Conservation (phyloP, 2,888 invertebrate species). For the Fabriciana adippe region DNA sequence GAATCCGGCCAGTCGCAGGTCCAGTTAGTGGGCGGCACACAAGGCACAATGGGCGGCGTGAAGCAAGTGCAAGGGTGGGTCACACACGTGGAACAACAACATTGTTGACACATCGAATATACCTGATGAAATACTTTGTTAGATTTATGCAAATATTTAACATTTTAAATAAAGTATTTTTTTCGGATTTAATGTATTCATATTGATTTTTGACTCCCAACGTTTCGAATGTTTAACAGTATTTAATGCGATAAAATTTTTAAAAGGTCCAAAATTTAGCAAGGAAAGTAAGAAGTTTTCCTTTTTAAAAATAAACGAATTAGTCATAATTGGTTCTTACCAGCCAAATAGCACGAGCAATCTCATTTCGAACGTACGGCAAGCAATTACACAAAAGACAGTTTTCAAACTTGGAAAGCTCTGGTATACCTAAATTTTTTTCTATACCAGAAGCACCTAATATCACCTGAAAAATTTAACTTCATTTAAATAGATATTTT, state of each 20-base stretch:
- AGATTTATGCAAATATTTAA: no score
- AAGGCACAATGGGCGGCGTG: slow-evolving; percentile 56
- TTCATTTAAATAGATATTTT: background rate
- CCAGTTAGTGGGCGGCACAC: slow-evolving; percentile 68
- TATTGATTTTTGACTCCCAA: no score
- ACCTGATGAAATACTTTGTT: slow-evolving; percentile 50
- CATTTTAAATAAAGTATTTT: no score
- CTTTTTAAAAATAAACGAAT: no score
- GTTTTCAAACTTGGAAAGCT: slow-evolving; percentile 70
- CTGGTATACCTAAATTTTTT: slow-evolving; percentile 67
- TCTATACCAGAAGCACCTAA: slow-evolving; percentile 71
- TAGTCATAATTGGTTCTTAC: slow-evolving; percentile 47
- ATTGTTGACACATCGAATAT: slow-evolving; percentile 70
- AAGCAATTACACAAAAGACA: slow-evolving; percentile 66
- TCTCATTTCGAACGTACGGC: slow-evolving; percentile 67
- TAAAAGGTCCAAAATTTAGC: no score
- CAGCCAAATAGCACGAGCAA: slow-evolving; percentile 69
- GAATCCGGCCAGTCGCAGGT: slow-evolving; percentile 63
- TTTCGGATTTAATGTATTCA: no score
- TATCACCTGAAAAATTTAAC: slow-evolving; percentile 52
- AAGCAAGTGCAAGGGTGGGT: slow-evolving; percentile 59
- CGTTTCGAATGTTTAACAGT: no score
- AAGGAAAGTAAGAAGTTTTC: background rate
- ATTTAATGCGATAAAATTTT: no score
- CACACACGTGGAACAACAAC: slow-evolving; percentile 56